Conservation (phyloP, 2,888 invertebrate species). For the Didymodactylos carnosus region DNA sequence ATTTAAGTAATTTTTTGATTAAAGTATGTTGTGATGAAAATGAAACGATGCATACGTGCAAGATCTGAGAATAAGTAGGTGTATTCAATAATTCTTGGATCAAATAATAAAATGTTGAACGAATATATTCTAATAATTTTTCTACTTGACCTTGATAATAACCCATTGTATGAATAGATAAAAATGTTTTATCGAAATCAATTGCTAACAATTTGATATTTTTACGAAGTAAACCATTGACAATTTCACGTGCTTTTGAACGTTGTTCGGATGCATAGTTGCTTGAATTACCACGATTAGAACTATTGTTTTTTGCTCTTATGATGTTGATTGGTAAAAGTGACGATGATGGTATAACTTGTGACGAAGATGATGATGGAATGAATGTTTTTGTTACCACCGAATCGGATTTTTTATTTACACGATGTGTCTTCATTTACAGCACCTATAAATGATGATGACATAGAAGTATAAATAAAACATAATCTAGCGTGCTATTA, state of each 20-base stretch:
- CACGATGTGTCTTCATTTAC: too few relatives aligned
- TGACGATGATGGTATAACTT: too few relatives aligned
- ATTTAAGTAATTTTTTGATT: constrained; percentile 4
- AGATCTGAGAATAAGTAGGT: background rate
- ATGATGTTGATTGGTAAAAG: too few relatives aligned
- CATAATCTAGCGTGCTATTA: too few relatives aligned
- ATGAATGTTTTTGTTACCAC: too few relatives aligned
- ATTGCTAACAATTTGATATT: constrained; percentile 12
- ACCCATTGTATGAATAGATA: constrained; percentile 11
- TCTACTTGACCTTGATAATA: constrained; percentile 9
- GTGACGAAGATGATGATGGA: too few relatives aligned
- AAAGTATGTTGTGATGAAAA: constrained; percentile 12
- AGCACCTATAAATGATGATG: too few relatives aligned
- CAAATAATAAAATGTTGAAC: constrained; percentile 7
- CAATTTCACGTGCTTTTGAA: background rate
- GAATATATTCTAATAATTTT: constrained; percentile 4
- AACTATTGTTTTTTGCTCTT: too few relatives aligned
- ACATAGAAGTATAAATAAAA: too few relatives aligned
- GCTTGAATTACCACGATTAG: too few relatives aligned
- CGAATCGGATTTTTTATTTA: too few relatives aligned
- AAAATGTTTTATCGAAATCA: constrained; percentile 13
- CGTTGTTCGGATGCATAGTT: background rate
- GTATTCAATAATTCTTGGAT: constrained; percentile 2
- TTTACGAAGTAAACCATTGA: background rate
- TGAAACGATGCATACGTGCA: constrained; percentile 9